phyloP scores from a whole-genome alignment of 2,888 invertebrate genomes.

The Ptychoptera contaminata region DNA sequence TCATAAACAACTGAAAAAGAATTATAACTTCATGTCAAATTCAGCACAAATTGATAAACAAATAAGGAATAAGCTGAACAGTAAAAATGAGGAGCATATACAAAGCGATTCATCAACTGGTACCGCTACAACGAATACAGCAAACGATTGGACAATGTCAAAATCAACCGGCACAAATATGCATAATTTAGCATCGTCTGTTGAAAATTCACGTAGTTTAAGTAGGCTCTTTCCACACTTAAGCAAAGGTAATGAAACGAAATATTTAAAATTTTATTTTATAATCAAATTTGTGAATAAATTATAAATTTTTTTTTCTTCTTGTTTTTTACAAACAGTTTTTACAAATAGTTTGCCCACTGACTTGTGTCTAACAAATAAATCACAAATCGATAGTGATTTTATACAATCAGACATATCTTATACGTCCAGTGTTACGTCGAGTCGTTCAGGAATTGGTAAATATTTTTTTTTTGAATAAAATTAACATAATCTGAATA shows the following conservation, averaged over 20 bases:
- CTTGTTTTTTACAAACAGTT: conserved; percentile 12
- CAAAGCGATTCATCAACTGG: neutral
- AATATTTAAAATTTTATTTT: neutral
- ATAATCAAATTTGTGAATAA: neutral
- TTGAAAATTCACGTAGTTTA: conserved; percentile 40
- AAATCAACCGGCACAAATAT: conserved; percentile 39
- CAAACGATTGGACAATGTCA: conserved; percentile 35
- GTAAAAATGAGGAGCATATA: conserved; percentile 44
- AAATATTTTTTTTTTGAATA: conserved; percentile 9
- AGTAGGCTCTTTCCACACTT: conserved; percentile 47
- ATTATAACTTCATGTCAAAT: conserved; percentile 19
- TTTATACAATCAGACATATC: conserved; percentile 35
- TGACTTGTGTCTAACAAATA: conserved; percentile 21
- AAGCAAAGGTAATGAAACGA: conserved; percentile 23
- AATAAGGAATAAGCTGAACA: conserved; percentile 21
- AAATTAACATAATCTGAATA: neutral
- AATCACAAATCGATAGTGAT: conserved; percentile 24
- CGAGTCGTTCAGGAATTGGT: conserved; percentile 40
- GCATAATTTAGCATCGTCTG: conserved; percentile 37
- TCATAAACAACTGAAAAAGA: conserved; percentile 8
- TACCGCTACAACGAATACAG: conserved; percentile 32
- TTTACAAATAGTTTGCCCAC: conserved; percentile 30
- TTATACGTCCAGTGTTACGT: conserved; percentile 39
- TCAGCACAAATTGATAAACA: conserved; percentile 21
- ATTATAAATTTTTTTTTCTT: neutral